Evolutionary conservation across 2,113 vertebrate species (phyloP).

Genomic region (Numenius arquata): DNA sequence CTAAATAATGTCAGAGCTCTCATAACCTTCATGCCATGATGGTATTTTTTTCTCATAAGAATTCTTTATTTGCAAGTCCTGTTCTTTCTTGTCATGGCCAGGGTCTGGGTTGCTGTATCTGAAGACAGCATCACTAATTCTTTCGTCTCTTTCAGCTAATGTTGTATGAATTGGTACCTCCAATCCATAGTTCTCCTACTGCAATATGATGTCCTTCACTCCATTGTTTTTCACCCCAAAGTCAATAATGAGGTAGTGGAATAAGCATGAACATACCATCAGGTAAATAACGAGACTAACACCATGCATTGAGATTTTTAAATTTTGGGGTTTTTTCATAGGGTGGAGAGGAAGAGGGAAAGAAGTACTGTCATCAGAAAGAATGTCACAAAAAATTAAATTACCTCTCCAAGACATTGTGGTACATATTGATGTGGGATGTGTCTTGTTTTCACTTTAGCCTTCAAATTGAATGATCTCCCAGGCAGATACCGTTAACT

Average conservation of each 20-base stretch:
- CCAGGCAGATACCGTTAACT: neutral
- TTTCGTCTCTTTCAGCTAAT: neutral
- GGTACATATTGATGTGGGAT: neutral
- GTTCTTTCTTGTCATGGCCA: neutral
- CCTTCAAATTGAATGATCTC: neutral
- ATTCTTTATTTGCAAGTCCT: neutral
- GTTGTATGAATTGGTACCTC: neutral
- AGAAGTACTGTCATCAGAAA: neutral
- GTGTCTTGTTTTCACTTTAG: neutral
- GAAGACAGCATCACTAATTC: neutral
- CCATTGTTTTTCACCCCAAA: neutral
- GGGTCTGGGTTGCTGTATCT: neutral
- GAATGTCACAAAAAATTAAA: neutral
- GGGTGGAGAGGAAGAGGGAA: neutral
- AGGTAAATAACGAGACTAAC: neutral
- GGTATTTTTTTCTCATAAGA: neutral
- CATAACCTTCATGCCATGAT: neutral
- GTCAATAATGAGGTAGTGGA: neutral
- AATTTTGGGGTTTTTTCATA: neutral
- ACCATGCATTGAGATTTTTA: neutral
- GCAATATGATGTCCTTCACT: neutral
- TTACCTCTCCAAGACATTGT: neutral
- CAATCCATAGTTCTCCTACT: neutral
- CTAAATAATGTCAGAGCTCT: neutral
- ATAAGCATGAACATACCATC: neutral